Base-by-base conservation (phyloP, 2,113 vertebrate genomes). In the Cheirogaleus medius region DNA sequence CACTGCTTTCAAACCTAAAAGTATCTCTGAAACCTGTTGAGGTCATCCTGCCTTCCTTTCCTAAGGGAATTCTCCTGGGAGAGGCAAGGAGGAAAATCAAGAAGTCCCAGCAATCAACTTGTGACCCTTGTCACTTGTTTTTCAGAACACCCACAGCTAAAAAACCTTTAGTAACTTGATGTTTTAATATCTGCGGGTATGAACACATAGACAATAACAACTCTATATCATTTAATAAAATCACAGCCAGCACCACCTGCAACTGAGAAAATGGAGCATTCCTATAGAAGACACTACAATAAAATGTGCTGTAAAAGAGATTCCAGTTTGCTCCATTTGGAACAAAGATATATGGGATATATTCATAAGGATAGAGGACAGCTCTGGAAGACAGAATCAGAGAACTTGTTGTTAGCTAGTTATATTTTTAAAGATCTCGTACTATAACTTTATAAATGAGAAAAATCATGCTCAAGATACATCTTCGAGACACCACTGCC, bases 361-460 rank as follows among this genome's bases (percentile, higher is more conserved):
- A 83, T 3, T 60, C 80, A 87, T 18, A 85, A 81, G 32, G 54
- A 93, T 5, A 69, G 63, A 73, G 27, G 21, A 85, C 32, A 76
- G 25, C 56, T 85, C 52, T 91, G 52, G 47, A 91, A 92, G 77
- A 86, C 8, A 68, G 47, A 88, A 91, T 58, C 34, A 86, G 68
- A 86, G 37, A 96, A 85, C 20, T 34, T 85, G 60, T 21, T 54
- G 32, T 34, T 66, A 86, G 25, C 39, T 74, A 56, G n/a, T 82
- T 88, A n/a, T 32, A 95, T 73, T 92, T 98, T 92, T 64, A 74
- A 34, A 89, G 42, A 32, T 90, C 20, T 77, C 71, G 37, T 23
- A 71, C 23, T 37, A 69, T 89, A 94, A 68, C 69, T 92, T 92
- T 92, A 88, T 20, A 96, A 56, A 94, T 81, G 73, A 95, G 54